Base-by-base conservation (phyloP, 2,888 invertebrate species). In the Falcaria lacertinaria region DNA sequence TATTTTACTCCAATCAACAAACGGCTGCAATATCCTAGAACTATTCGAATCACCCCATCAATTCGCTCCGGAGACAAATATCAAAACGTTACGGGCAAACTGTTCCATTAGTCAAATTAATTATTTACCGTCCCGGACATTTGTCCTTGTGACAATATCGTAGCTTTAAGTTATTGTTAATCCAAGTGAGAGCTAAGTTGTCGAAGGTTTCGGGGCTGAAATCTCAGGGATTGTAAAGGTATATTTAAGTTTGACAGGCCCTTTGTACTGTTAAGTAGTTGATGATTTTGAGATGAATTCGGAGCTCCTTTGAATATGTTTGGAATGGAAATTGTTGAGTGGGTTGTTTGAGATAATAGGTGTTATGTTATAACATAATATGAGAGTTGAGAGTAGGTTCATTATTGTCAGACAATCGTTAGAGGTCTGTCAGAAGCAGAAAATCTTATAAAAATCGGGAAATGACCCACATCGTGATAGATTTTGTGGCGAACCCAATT, bases 51-150 rank as follows among this genome's bases (percentile, higher is more conserved):
- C 25, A 34, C 43, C 25, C 17, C 37, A 37, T 37, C 37, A 37
- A 37, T 37, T 25, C 15, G 22, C 14, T 37, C 22, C 22, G 14
- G 37, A 37, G 78, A 83, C 80, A 79, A 85, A 83, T 82, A 76
- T 73, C 75, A 74, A 69, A 69, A 69, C 71, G 73, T 74, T 68
- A 65, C 61, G 54, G 65, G 68, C 77, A 78, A 84, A 84, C 79
- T 75, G 75, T 78, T 74, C 85, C 83, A 89, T 89, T 89, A 87
- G 81, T 74, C 72, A 80, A 82, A 87, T 89, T 87, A 88, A 89
- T 89, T 85, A 89, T 87, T 86, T 77, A 84, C 77, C 80, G 65
- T 80, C 74, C 69, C 67, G 68, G 73, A 66, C 68, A 77, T 80
- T 81, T 75, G 81, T 77, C 73, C 71, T 76, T 84, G 85, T 85